phyloP scores from a whole-genome alignment of 2,888 invertebrate genomes.

The Synanthedon tipuliformis region DNA sequence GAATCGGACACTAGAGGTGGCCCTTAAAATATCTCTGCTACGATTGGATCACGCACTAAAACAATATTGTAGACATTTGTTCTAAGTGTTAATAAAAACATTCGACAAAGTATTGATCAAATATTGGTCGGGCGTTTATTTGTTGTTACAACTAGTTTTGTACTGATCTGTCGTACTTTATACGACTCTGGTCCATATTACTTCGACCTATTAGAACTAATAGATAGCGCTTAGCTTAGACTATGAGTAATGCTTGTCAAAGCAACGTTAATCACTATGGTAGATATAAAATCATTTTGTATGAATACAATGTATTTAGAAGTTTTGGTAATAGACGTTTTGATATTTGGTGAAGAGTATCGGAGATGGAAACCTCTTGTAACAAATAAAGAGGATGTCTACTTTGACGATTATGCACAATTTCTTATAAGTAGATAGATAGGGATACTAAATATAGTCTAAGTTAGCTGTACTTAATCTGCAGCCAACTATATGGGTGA shows the following conservation, averaged over 20 bases:
- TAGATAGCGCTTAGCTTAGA: constrained; percentile 54
- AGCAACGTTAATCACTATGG: constrained; percentile 25
- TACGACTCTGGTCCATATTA: constrained; percentile 54
- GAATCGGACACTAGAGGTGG: too few species aligned
- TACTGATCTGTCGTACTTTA: constrained; percentile 45
- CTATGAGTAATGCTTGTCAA: constrained; percentile 35
- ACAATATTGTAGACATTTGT: too few species aligned
- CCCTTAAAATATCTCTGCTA: too few species aligned
- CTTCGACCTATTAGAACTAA: constrained; percentile 35
- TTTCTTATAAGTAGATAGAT: constrained; percentile 59
- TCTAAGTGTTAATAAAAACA: not conserved
- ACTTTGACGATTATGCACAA: constrained; percentile 49
- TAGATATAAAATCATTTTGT: not conserved
- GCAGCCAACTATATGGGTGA: not conserved
- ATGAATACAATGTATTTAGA: not conserved
- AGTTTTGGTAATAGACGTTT: not conserved
- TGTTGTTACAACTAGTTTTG: constrained; percentile 62
- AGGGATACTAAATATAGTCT: constrained; percentile 39
- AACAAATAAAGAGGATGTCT: not conserved
- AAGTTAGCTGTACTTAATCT: constrained; percentile 13
- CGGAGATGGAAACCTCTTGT: not conserved
- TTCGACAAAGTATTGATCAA: not conserved
- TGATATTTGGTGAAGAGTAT: not conserved
- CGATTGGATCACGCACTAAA: not conserved
- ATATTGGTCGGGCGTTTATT: not conserved